A percentile compares a stretch with the other conserved stretches of the same genome.
phyloP scores from a whole-genome alignment of 2,888 invertebrate species.

The Chaetoderma sp. region DNA sequence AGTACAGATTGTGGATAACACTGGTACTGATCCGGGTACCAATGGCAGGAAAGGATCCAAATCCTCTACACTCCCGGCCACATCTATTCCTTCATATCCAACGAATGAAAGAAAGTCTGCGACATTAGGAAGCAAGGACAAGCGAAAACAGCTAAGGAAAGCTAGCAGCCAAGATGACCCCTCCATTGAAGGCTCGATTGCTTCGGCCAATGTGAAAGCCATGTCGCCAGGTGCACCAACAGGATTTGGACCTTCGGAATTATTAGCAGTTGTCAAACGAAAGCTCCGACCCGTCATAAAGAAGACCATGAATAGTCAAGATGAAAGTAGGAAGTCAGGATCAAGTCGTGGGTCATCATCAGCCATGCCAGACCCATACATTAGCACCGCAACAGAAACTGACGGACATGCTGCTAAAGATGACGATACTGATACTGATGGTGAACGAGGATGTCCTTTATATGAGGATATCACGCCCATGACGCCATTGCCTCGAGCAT shows the following conservation, averaged over 20 bases:
- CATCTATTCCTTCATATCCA: constrained; percentile 10
- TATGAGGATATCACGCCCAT: no score
- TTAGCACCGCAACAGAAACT: not conserved
- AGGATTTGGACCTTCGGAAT: constrained; percentile 45
- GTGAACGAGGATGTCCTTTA: not conserved
- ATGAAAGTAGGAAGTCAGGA: no score
- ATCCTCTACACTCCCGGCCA: not conserved
- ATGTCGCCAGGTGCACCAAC: constrained; percentile 45
- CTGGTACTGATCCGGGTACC: not conserved
- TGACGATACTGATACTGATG: constrained; percentile 3
- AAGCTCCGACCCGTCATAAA: constrained; percentile 48
- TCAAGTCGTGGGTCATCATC: not conserved
- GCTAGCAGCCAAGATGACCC: constrained; percentile 47
- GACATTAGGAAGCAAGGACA: constrained; percentile 36
- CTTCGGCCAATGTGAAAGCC: constrained; percentile 40
- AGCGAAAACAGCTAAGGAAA: constrained; percentile 41
- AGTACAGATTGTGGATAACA: constrained; percentile 29
- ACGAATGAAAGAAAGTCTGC: not conserved
- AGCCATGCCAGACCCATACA: not conserved
- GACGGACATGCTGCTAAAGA: not conserved
- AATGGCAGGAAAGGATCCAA: no score
- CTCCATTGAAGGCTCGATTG: constrained; percentile 39
- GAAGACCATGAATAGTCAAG: no score
- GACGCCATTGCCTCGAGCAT: no score
- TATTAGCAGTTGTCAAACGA: constrained; percentile 52